Conservation (phyloP, 2,888 invertebrate species). For the Oxystoma pomonae region DNA sequence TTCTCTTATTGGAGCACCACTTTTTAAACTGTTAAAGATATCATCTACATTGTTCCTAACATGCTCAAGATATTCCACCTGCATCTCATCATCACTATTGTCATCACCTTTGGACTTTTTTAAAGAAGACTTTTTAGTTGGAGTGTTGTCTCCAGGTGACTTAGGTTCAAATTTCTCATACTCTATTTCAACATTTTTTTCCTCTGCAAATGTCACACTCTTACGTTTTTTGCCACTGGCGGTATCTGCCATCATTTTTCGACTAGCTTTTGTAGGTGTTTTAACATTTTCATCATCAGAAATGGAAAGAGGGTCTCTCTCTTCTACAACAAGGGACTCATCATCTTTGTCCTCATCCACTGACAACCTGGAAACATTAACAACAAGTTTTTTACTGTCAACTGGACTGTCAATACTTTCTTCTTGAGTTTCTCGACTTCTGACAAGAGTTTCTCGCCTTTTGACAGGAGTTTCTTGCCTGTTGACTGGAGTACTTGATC, state of each 20-base stretch:
- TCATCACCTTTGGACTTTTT: not conserved
- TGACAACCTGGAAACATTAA: not conserved
- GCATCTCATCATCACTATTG: not conserved
- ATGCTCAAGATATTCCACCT: not conserved
- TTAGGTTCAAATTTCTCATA: not conserved
- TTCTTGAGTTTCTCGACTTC: not conserved
- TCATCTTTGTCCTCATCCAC: not conserved
- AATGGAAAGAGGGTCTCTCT: not conserved
- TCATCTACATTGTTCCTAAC: not conserved
- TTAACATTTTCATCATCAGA: not conserved
- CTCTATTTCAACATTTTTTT: slow-evolving; percentile 8
- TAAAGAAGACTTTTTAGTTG: not conserved
- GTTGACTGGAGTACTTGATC: no score
- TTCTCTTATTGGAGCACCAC: not conserved
- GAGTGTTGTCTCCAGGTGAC: not conserved
- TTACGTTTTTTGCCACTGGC: slow-evolving; percentile 13
- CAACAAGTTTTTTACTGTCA: not conserved
- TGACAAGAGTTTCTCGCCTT: no score
- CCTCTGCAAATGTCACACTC: slow-evolving; percentile 14
- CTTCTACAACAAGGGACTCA: not conserved
- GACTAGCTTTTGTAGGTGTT: slow-evolving; percentile 17
- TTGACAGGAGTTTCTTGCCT: no score
- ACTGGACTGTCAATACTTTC: no score
- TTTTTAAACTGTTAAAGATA: slow-evolving; percentile 1
- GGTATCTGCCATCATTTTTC: slow-evolving; percentile 11